Base-by-base conservation (phyloP, 1,140 invertebrate species). In the Eubasilissa regina region DNA sequence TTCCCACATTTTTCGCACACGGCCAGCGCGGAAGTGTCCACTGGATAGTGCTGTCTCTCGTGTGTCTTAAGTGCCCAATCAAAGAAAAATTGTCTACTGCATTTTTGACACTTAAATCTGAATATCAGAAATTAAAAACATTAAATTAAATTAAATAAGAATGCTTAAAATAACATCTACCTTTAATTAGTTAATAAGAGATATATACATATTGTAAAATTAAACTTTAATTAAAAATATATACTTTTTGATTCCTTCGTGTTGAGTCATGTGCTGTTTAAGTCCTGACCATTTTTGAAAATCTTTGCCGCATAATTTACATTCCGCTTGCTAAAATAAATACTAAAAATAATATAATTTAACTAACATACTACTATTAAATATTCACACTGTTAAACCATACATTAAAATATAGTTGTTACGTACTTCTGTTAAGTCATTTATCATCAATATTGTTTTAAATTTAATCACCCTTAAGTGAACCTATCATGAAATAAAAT, bases 261-360 rank as follows among this genome's bases (percentile, higher is more conserved):
- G 79, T 76, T 80, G 79, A 19, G 72, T 70, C 79, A 80, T 80
- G 66, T 80, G 79, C 47, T 80, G 79, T 43, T 80, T 80, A 10
- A 80, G 55, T 15, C 79, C 79, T 7, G 79, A 80, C 79, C 79
- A 80, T 58, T 80, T 80, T 48, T 76, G 48, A 60, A 80, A 80
- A 72, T 80, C 79, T 60, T 80, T 80, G 47, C 79, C 79, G n/a
- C 79, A 80, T 21, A 77, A 43, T n/a, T 74, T 76, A 35, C 79
- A 80, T 77, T 80, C 74, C n/a, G 79, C 79, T 58, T 75, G 79
- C 74, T 80, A n/a, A 51, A 70, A 78, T 10, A 62, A 45, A 51
- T 12, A 72, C 9, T 44, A 7, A 51, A 51, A 35, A 35, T 3
- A 35, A 35, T 35, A 35, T 35, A 35, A 35, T 35, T 35, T 35